Conservation (phyloP, 2,888 invertebrate genomes). For the Monopis laevigella region DNA sequence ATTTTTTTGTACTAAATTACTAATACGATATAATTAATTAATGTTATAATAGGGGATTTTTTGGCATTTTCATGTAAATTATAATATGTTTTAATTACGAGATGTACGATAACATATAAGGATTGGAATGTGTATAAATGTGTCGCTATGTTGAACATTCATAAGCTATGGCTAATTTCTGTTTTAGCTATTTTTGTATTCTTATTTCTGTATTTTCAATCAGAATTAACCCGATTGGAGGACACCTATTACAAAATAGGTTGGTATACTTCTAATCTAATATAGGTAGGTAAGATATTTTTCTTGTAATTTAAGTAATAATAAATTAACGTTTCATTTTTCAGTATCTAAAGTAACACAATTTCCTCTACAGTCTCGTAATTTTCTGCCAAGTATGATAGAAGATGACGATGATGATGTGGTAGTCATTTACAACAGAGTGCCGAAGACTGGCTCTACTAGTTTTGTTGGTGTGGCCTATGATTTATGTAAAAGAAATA, state of each 20-base stretch:
- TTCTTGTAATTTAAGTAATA: too few species aligned
- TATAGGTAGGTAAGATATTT: background rate
- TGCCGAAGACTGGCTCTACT: constrained; percentile 97
- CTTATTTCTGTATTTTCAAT: constrained; percentile 55
- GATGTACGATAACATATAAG: too few species aligned
- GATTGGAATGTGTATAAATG: background rate
- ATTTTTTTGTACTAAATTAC: too few species aligned
- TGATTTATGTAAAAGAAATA: constrained; percentile 81
- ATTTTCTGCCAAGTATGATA: constrained; percentile 39
- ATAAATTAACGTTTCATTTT: constrained; percentile 21
- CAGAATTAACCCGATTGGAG: constrained; percentile 52
- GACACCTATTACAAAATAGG: constrained; percentile 48
- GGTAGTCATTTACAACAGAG: constrained; percentile 93
- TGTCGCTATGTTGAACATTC: constrained; percentile 51
- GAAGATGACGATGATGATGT: constrained; percentile 70
- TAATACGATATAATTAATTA: too few species aligned
- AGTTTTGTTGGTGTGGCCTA: constrained; percentile 94
- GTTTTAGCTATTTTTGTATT: constrained; percentile 52
- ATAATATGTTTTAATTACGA: too few species aligned
- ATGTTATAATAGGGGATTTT: too few species aligned
- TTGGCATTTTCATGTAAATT: too few species aligned
- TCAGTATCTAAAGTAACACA: constrained; percentile 48
- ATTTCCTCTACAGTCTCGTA: constrained; percentile 42
- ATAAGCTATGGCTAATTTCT: constrained; percentile 55
- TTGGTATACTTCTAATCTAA: constrained; percentile 23